Percentiles rank a stretch among this genome's conserved stretches.
phyloP scores from a whole-genome alignment of 2,113 vertebrate genomes.

The Dolichotis patagonum region DNA sequence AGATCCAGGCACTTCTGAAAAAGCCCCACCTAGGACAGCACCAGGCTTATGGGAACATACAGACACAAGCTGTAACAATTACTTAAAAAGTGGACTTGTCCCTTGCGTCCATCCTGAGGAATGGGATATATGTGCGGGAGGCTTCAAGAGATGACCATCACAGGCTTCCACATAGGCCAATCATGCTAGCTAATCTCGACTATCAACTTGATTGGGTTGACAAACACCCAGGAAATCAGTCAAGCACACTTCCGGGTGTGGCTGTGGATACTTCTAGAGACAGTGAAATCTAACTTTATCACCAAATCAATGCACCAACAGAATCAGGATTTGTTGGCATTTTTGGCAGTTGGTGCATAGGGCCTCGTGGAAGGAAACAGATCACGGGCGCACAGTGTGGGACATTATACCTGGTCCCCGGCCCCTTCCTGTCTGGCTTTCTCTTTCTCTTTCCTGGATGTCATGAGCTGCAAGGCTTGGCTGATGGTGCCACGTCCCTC shows the following conservation, averaged over 20 bases:
- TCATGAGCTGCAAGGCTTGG: not conserved
- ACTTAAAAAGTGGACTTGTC: not conserved
- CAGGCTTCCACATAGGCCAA: not conserved
- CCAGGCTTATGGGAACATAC: not conserved
- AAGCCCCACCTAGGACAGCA: not conserved
- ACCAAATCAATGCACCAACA: not conserved
- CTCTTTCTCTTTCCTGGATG: not conserved
- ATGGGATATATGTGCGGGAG: accelerated
- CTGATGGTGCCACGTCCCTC: no score
- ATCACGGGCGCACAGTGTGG: not conserved
- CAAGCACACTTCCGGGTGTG: not conserved
- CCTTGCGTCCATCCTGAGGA: not conserved
- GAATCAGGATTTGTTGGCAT: not conserved
- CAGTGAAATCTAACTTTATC: not conserved
- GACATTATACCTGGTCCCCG: not conserved
- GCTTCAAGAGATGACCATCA: not conserved
- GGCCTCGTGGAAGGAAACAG: not conserved
- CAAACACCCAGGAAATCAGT: not conserved
- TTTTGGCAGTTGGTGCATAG: not conserved
- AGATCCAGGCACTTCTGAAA: not conserved
- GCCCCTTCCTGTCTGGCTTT: not conserved
- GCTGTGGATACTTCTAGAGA: not conserved
- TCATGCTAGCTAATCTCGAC: not conserved
- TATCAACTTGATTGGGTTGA: not conserved
- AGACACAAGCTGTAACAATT: not conserved